Conservation (phyloP, 2,888 invertebrate species). For the Harpalus rufipes region DNA sequence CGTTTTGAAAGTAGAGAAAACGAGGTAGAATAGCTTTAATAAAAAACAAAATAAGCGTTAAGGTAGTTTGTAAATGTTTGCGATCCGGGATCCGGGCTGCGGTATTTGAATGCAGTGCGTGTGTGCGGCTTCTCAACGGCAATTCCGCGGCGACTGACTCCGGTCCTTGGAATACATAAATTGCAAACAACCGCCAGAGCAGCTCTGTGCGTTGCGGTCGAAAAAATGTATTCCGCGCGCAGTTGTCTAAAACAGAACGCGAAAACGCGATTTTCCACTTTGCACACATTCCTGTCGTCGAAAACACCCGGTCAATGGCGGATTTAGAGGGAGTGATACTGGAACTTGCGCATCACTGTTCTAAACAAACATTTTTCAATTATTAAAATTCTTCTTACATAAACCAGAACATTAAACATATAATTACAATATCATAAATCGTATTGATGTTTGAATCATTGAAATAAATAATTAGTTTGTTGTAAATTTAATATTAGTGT, state of each 20-base stretch:
- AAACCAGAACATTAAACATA: neutral
- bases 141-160: slow-evolving; percentile 49
- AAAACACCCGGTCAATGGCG: neutral
- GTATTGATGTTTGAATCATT: neutral
- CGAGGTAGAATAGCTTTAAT: neutral
- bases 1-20: neutral
- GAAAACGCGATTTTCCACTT: slow-evolving; percentile 58
- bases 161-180: slow-evolving; percentile 65
- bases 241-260: slow-evolving; percentile 62
- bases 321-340: too few relatives aligned
- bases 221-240: slow-evolving; percentile 65
- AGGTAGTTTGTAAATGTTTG: slow-evolving; percentile 6
- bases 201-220: slow-evolving; percentile 58
- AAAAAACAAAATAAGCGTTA: neutral
- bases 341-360: neutral
- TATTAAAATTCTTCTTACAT: neutral
- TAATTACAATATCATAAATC: neutral
- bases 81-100: neutral
- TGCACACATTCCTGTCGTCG: slow-evolving; percentile 48
- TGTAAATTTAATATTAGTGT: too few relatives aligned
- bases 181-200: slow-evolving; percentile 54
- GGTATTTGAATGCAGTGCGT: slow-evolving; percentile 12
- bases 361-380: neutral
- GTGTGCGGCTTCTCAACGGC: slow-evolving; percentile 45
- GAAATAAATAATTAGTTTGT: too few relatives aligned